Percentiles rank a stretch among this genome's conserved stretches.
These are phyloP conservation scores for Rhogogaster chlorosoma DNA, from an alignment of 2,888 invertebrate species.

Conservation along the genomic window DNA sequence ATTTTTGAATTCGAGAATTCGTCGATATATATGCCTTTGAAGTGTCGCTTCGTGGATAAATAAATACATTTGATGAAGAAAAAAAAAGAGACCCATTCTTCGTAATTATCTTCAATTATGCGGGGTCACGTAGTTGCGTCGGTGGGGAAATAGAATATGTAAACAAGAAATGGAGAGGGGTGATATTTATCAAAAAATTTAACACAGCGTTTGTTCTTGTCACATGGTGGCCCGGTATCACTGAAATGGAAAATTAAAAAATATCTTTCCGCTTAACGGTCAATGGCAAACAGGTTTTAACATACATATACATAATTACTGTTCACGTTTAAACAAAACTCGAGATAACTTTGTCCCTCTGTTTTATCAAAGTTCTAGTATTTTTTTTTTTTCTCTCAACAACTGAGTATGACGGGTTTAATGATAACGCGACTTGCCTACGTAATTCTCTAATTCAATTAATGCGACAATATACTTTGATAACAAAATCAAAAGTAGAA, in stretches of 20 bases:
- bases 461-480: not conserved
- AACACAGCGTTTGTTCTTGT: constrained; percentile 44
- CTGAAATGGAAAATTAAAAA: constrained; percentile 40
- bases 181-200: constrained; percentile 51
- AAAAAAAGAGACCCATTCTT: not conserved
- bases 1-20: not conserved
- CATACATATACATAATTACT: constrained; percentile 41
- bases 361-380: not conserved
- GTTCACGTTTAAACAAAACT: constrained; percentile 23
- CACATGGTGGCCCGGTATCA: constrained; percentile 16
- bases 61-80: constrained; percentile 25
- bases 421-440: not conserved
- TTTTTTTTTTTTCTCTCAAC: not conserved
- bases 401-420: not conserved
- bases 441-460: not conserved
- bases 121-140: constrained; percentile 40
- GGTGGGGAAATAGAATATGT: constrained; percentile 41
- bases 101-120: constrained; percentile 52
- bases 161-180: constrained; percentile 43
- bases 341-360: constrained; percentile 27
- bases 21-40: constrained; percentile 16
- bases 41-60: not conserved
- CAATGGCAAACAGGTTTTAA: constrained; percentile 34
- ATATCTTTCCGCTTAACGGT: constrained; percentile 42
- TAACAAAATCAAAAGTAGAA: not conserved